Percentiles rank a stretch among this genome's conserved stretches.
These are phyloP conservation scores for Leptarthrus brevirostris DNA, from an alignment of 2,888 invertebrate genomes.

Conservation along the genomic window DNA sequence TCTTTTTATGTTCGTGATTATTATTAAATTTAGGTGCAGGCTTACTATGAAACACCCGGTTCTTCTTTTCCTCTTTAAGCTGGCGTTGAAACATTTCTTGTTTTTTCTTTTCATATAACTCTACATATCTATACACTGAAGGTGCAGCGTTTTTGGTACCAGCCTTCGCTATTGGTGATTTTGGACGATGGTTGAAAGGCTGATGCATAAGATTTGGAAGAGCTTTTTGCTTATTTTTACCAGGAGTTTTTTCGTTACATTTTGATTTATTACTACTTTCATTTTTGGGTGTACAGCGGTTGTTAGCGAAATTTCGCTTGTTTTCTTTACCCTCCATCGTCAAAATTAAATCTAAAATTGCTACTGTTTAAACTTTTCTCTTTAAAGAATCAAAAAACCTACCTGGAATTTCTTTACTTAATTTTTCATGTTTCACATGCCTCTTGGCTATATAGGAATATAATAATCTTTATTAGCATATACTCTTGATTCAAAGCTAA, in stretches of 20 bases:
- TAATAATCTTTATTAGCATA: no score
- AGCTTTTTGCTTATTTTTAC: not conserved
- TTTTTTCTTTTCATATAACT: slow-evolving; percentile 61
- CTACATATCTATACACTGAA: slow-evolving; percentile 60
- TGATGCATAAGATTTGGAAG: slow-evolving; percentile 45
- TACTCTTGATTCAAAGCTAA: no score
- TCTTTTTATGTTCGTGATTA: slow-evolving; percentile 54
- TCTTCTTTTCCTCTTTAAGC: slow-evolving; percentile 61
- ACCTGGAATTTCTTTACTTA: not conserved
- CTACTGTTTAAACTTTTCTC: not conserved
- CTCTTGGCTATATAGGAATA: not conserved
- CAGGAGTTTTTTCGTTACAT: not conserved
- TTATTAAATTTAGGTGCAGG: slow-evolving; percentile 62
- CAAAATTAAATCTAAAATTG: not conserved
- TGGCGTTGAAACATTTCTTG: slow-evolving; percentile 57
- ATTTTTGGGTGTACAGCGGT: not conserved
- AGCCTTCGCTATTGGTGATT: not conserved
- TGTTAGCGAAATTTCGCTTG: not conserved
- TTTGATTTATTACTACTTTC: not conserved
- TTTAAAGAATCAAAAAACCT: not conserved
- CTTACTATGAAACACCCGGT: slow-evolving; percentile 62
- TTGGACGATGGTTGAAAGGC: slow-evolving; percentile 31
- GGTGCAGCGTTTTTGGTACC: slow-evolving; percentile 56
- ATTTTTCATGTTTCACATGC: slow-evolving; percentile 13
- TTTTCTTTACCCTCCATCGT: slow-evolving; percentile 24